These are phyloP conservation scores for Conopomorpha cramerella DNA, from an alignment of 1,140 invertebrate genomes.

Conservation along the genomic window DNA sequence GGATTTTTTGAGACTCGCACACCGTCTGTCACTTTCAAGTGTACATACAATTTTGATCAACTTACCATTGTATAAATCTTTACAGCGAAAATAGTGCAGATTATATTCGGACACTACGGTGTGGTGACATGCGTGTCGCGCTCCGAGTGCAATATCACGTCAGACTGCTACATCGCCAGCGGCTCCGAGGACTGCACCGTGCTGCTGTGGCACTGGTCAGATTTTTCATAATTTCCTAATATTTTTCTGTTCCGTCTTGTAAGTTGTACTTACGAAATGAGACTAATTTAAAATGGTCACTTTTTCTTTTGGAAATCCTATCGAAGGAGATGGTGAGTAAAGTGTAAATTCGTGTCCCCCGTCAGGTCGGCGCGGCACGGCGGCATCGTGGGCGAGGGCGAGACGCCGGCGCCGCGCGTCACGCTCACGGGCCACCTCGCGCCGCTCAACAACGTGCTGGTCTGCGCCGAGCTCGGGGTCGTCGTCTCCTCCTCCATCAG, in stretches of 20 bases:
- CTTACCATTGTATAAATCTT: slow-evolving; percentile 15
- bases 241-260: too few species aligned
- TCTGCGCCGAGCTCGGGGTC: slow-evolving; percentile 96
- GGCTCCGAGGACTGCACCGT: slow-evolving; percentile 98
- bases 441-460: slow-evolving; percentile 91
- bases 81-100: slow-evolving; percentile 95
- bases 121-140: slow-evolving; percentile 96
- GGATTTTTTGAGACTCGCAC: too few species aligned
- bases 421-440: slow-evolving; percentile 97
- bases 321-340: too few species aligned
- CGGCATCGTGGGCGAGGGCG: slow-evolving; percentile 94
- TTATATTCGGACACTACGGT: slow-evolving; percentile 98
- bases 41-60: too few species aligned
- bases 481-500: slow-evolving; percentile 92
- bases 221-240: too few species aligned
- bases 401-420: slow-evolving; percentile 91
- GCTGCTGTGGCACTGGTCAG: slow-evolving; percentile 97
- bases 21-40: too few species aligned
- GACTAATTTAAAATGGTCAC: too few species aligned
- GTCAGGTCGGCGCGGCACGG: slow-evolving; percentile 79
- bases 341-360: not conserved
- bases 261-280: too few species aligned
- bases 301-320: too few species aligned
- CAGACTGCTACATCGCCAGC: slow-evolving; percentile 97
- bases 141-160: slow-evolving; percentile 97